Evolutionary conservation across 2,797 vertebrate genomes (phyloP), one percentile per base, ranked within the genome.

Genomic region (Orientallactaga sibirica): DNA sequence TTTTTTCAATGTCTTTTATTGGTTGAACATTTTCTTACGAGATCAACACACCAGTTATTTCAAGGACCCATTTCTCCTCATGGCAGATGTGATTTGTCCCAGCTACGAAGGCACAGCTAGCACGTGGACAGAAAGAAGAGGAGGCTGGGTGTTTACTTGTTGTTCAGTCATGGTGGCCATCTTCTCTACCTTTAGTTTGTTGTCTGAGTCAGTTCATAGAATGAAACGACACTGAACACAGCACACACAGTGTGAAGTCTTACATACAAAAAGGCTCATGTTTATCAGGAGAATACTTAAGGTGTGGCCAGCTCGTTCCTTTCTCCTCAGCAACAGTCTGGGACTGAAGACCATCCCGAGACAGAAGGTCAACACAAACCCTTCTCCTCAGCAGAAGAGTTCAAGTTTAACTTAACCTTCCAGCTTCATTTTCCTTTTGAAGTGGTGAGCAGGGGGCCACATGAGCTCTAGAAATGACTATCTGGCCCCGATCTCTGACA

Each of bases 1-100:
- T 93, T 98, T 98, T 98, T 90, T 2, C 97, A 58, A 93, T 97
- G 96, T 97, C 96, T 97, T 98, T 98, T 98, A 97, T 97, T 98
- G 94, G 86, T 97, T 97, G 97, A 98, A 98, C 98, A 98, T 97
- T 97, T 97, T 95, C 66, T 90, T 93, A 97, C 95, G 95, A 43
- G 79, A 97, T 96, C 81, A 96, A 97, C 96, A 98, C 95, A 97
- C 94, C 97, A 93, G 95, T 81, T 95, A 96, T 90, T 88, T 96
- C 52, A 91, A 97, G 96, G 96, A 97, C 92, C 97, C 96, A 92
- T 96, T 96, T 95, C 92, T 98, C 93, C 96, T 94, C 92, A 95
- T 90, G 95, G 96, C 79, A 96, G 95, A 95, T 92, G 87, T 92
- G 80, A 94, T 92, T 92, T 92, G 96, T 96, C 94, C 96, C 96